Evolutionary conservation across 2,113 vertebrate genomes (phyloP).

Genomic region (Myxocyprinus asiaticus): DNA sequence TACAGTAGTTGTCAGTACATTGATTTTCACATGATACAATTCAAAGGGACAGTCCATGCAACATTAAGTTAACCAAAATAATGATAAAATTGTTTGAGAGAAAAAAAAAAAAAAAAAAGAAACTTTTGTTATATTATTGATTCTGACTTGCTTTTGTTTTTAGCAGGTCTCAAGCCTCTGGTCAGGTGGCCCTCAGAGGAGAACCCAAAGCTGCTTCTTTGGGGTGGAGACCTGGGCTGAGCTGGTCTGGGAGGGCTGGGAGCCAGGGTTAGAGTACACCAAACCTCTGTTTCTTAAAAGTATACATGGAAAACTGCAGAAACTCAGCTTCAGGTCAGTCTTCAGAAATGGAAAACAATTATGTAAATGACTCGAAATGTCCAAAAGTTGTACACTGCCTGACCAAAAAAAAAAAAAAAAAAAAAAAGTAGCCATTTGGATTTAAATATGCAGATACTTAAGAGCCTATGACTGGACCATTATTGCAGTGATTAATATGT

Average conservation of each 20-base stretch:
- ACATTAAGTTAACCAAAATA: too few species aligned
- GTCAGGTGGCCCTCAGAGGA: constrained; percentile 43
- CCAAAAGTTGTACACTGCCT: neutral
- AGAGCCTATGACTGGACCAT: too few species aligned
- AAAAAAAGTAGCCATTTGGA: too few species aligned
- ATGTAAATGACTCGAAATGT: neutral
- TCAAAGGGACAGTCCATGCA: too few species aligned
- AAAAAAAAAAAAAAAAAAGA: too few species aligned
- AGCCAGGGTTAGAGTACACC: constrained; percentile 77
- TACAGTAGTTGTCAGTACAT: neutral
- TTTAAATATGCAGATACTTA: too few species aligned
- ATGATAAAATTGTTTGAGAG: too few species aligned
- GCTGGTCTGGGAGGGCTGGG: constrained; percentile 86
- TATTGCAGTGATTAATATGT: too few species aligned
- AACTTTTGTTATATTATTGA: neutral
- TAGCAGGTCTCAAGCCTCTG: constrained; percentile 28
- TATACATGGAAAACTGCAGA: constrained; percentile 79
- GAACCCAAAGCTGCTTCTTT: constrained; percentile 69
- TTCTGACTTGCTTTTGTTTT: neutral
- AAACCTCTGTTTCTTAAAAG: constrained; percentile 85
- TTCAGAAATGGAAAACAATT: neutral
- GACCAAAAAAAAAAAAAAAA: too few species aligned
- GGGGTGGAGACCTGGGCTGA: constrained; percentile 82
- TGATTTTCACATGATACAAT: too few species aligned
- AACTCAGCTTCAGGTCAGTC: constrained; percentile 82